Conservation (phyloP, 2,888 invertebrate genomes). For the Phragmatobia fuliginosa region DNA sequence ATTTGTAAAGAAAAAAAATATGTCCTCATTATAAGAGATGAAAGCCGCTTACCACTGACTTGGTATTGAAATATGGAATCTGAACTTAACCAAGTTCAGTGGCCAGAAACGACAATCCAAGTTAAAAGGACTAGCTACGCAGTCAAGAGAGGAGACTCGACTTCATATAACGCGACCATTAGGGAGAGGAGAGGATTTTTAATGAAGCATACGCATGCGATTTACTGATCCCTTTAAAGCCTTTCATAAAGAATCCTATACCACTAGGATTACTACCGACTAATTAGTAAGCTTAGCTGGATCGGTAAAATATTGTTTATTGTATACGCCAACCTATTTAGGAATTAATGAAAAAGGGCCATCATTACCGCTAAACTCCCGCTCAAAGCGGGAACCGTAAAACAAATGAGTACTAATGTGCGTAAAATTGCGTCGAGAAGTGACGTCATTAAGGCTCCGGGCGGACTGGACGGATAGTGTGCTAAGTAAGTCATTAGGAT, state of each 20-base stretch:
- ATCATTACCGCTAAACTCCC: neutral
- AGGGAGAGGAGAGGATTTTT: no score
- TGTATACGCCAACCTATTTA: neutral
- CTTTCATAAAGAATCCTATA: neutral
- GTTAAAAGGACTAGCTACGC: no score
- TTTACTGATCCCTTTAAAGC: neutral
- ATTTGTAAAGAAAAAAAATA: no score
- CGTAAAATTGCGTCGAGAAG: slow-evolving; percentile 10
- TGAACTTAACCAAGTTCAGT: no score
- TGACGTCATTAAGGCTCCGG: slow-evolving; percentile 31
- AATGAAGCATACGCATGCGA: neutral
- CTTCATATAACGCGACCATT: no score
- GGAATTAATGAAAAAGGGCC: neutral
- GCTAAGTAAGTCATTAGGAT: slow-evolving; percentile 45
- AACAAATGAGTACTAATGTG: slow-evolving; percentile 14
- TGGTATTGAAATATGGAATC: no score
- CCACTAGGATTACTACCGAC: neutral
- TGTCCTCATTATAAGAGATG: no score
- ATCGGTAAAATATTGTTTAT: neutral
- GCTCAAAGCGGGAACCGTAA: neutral
- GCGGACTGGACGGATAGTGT: slow-evolving; percentile 34
- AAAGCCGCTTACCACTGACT: no score
- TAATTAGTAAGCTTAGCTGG: neutral
- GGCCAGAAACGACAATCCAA: no score
- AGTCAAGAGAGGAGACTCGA: no score